Evolutionary conservation across 2,888 invertebrate species (phyloP).

Genomic region (Rhingia rostrata): DNA sequence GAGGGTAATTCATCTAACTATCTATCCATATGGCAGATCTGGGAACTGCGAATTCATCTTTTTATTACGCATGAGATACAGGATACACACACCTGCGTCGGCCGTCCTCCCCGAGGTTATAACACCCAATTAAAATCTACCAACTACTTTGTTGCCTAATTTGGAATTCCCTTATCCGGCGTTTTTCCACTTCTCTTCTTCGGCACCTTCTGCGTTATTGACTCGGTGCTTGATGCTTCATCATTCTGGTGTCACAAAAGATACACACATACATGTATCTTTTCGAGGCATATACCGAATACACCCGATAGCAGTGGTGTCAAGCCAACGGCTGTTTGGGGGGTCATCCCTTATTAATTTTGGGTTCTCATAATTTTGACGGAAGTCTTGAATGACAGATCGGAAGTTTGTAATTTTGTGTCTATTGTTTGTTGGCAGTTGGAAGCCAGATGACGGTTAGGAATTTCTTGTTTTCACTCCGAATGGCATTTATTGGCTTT

Average conservation of each 20-base stretch:
- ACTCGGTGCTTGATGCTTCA: constrained; percentile 60
- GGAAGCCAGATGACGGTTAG: constrained; percentile 47
- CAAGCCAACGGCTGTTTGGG: constrained; percentile 24
- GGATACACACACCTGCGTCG: constrained; percentile 64
- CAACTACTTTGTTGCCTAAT: constrained; percentile 73
- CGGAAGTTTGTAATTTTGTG: constrained; percentile 64
- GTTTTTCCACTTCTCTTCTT: neutral
- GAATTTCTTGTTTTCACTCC: neutral
- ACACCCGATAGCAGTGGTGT: constrained; percentile 1
- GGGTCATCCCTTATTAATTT: constrained; percentile 70
- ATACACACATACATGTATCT: constrained; percentile 15
- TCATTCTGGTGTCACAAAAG: constrained; percentile 56
- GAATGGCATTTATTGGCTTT: neutral
- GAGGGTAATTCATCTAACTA: constrained; percentile 64
- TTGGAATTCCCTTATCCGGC: constrained; percentile 40
- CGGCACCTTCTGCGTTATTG: constrained; percentile 38
- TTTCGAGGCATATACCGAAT: neutral
- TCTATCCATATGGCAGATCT: constrained; percentile 59
- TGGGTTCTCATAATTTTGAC: constrained; percentile 65
- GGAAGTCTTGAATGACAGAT: constrained; percentile 72
- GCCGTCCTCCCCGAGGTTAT: constrained; percentile 62
- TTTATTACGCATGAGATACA: constrained; percentile 22
- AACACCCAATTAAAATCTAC: constrained; percentile 69
- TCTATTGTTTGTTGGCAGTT: constrained; percentile 53
- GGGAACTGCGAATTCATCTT: constrained; percentile 60